Conservation (phyloP, 2,888 invertebrate species). For the Diaphora mendica region DNA sequence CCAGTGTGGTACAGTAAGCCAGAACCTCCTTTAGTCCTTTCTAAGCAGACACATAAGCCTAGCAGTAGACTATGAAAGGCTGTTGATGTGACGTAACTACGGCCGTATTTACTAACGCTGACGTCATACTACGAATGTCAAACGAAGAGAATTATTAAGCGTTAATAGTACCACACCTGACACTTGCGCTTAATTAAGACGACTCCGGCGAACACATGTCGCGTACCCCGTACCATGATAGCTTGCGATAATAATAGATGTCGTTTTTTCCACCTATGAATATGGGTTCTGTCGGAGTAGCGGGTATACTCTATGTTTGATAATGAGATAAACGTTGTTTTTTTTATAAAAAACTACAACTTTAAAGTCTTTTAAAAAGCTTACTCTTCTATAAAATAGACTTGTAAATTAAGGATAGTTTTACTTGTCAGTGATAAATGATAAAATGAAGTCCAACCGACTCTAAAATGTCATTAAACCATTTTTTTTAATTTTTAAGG, state of each 20-base stretch:
- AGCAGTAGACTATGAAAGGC: no score
- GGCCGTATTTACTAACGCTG: not conserved
- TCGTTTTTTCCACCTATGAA: not conserved
- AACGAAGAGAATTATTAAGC: constrained; percentile 21
- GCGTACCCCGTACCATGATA: constrained; percentile 15
- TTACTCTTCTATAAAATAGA: not conserved
- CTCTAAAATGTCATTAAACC: no score
- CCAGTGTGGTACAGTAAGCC: no score
- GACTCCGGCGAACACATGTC: constrained; percentile 54
- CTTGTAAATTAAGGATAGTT: not conserved
- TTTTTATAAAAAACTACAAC: not conserved
- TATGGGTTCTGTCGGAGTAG: not conserved
- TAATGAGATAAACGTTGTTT: not conserved
- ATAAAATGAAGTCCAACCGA: no score
- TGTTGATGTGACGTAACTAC: not conserved
- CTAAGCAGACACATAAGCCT: no score
- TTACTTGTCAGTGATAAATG: no score
- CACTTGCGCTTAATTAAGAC: constrained; percentile 43
- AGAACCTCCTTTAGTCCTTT: no score
- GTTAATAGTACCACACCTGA: constrained; percentile 39
- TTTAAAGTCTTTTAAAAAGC: no score
- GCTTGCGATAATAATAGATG: not conserved
- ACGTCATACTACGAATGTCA: constrained; percentile 13
- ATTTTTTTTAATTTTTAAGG: no score
- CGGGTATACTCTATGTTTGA: not conserved